A percentile compares a stretch with the other conserved stretches of the same genome.
These are phyloP conservation scores for Entomyzon cyanotis DNA, from an alignment of 2,113 vertebrate genomes.

Conservation along the genomic window DNA sequence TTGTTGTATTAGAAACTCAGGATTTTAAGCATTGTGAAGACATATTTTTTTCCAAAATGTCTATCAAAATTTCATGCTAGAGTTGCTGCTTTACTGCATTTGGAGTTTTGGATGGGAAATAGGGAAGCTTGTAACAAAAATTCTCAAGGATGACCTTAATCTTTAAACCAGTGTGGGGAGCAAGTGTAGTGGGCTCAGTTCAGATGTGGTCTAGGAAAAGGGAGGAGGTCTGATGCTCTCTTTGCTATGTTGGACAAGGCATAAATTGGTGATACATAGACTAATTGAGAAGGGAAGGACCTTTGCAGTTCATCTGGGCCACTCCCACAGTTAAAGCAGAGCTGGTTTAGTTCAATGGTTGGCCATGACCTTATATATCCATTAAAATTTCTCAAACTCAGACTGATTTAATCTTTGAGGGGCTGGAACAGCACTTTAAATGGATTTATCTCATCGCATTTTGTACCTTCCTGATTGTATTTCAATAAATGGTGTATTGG, in stretches of 20 bases:
- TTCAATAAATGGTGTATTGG: background rate
- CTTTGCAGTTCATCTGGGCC: background rate
- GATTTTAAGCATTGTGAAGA: background rate
- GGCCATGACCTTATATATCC: background rate
- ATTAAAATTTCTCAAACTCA: background rate
- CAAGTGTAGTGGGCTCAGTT: background rate
- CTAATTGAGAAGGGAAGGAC: background rate
- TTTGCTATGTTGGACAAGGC: background rate
- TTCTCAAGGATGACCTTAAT: background rate
- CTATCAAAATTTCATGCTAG: background rate
- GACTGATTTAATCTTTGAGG: background rate
- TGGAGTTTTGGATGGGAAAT: background rate
- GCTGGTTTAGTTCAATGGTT: background rate
- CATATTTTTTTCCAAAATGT: accelerated
- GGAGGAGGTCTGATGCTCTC: background rate
- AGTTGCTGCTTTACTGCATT: background rate
- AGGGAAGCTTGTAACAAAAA: background rate
- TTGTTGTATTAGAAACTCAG: background rate
- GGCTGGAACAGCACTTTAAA: background rate
- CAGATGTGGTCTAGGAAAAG: background rate
- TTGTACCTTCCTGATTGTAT: background rate
- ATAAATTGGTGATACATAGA: background rate
- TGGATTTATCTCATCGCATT: background rate
- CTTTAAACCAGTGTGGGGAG: background rate
- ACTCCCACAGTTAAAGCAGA: background rate